phyloP scores from a whole-genome alignment of 2,113 vertebrate species.

The Gobius niger region DNA sequence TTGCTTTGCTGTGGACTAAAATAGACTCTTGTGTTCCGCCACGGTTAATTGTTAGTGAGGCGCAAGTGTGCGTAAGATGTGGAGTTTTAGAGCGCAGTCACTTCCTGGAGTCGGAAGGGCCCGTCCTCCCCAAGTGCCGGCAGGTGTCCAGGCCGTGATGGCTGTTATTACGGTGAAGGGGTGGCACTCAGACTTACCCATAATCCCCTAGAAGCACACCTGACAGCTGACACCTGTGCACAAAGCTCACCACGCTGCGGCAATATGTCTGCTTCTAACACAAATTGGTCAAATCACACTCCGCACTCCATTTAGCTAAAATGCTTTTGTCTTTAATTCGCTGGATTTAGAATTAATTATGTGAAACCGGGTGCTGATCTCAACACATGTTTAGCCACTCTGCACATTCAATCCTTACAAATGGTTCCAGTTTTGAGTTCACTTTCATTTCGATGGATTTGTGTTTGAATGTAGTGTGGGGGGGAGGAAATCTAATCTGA shows the following conservation, averaged over 20 bases:
- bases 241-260: conserved; percentile 25
- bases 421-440: conserved; percentile 13
- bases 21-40: too few species aligned
- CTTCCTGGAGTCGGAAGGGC: conserved; percentile 67
- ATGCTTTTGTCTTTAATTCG: background rate
- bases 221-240: conserved; percentile 80
- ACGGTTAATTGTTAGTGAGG: conserved; percentile 48
- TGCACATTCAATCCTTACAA: conserved; percentile 1
- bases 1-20: background rate
- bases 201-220: conserved; percentile 71
- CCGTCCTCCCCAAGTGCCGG: conserved; percentile 57
- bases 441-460: conserved; percentile 34
- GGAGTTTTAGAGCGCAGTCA: conserved; percentile 53
- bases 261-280: conserved; percentile 26
- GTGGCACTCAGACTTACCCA: conserved; percentile 46
- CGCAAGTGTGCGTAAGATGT: too few species aligned
- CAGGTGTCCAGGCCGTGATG: conserved; percentile 65
- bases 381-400: background rate
- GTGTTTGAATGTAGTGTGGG: conserved; percentile 34
- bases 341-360: background rate
- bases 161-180: conserved; percentile 74
- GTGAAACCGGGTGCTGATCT: background rate
- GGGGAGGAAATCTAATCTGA: background rate
- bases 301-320: background rate
- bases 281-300: conserved; percentile 16